Evolutionary conservation across 2,113 vertebrate genomes (phyloP).

Genomic region (Peromyscus californicus): DNA sequence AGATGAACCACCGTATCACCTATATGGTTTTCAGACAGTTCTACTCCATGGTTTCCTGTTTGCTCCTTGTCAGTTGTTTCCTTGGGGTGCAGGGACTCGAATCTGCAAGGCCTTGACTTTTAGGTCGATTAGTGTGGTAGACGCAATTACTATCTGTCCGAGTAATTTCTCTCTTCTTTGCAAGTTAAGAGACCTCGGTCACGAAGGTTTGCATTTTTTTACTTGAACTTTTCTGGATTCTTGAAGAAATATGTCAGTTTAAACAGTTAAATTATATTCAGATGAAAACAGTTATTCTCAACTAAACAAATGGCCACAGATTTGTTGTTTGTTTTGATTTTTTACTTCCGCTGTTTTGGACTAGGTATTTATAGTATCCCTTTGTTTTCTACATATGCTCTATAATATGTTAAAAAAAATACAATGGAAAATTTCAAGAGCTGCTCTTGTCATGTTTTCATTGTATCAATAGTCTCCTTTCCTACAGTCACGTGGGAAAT

Average conservation of each 20-base stretch:
- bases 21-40: background rate
- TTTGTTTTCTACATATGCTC: background rate
- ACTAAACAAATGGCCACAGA: background rate
- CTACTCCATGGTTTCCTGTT: background rate
- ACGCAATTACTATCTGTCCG: background rate
- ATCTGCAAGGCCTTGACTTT: background rate
- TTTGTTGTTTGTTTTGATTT: background rate
- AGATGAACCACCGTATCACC: background rate
- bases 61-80: background rate
- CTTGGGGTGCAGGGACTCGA: background rate
- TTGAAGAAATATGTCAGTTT: constrained; percentile 35
- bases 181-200: constrained; percentile 10
- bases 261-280: constrained; percentile 43
- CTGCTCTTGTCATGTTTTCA: constrained; percentile 59
- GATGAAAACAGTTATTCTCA: constrained; percentile 59
- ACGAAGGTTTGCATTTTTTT: constrained; percentile 52
- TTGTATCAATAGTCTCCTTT: background rate
- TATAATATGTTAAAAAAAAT: background rate
- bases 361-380: background rate
- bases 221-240: background rate
- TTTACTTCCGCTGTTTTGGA: constrained; percentile 35
- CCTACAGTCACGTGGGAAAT: constrained; percentile 53
- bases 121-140: background rate
- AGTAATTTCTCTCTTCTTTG: constrained; percentile 36
- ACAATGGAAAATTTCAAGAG: constrained; percentile 34